Conservation (phyloP, 2,113 vertebrate species). For the Isurus oxyrinchus region DNA sequence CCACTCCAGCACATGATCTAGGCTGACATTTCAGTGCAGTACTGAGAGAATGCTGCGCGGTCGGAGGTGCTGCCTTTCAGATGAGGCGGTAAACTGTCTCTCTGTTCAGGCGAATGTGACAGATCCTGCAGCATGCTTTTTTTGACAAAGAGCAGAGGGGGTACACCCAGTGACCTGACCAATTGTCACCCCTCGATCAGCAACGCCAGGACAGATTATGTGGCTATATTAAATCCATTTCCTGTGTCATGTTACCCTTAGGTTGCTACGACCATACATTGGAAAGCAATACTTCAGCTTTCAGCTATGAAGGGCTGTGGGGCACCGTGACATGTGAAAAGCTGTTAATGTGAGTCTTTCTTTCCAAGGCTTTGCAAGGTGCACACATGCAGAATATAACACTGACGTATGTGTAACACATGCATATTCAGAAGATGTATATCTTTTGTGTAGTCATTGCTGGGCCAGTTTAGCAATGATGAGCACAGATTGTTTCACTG, state of each 20-base stretch:
- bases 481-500: background rate
- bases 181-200: background rate
- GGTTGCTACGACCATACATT: background rate
- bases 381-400: background rate
- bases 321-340: background rate
- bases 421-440: conserved; percentile 21
- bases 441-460: background rate
- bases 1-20: background rate
- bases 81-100: background rate
- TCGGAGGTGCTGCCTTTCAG: no score
- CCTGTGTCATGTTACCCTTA: background rate
- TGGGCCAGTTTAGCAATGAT: background rate
- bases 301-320: background rate
- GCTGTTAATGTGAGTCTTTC: background rate
- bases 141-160: background rate
- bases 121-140: background rate
- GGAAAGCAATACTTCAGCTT: background rate
- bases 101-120: background rate
- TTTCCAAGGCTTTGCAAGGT: background rate
- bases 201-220: background rate
- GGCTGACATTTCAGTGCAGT: background rate
- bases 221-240: background rate
- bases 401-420: background rate
- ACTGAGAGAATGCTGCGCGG: background rate
- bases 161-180: background rate